Base-by-base conservation (phyloP, 2,113 vertebrate species). In the Crocuta crocuta region DNA sequence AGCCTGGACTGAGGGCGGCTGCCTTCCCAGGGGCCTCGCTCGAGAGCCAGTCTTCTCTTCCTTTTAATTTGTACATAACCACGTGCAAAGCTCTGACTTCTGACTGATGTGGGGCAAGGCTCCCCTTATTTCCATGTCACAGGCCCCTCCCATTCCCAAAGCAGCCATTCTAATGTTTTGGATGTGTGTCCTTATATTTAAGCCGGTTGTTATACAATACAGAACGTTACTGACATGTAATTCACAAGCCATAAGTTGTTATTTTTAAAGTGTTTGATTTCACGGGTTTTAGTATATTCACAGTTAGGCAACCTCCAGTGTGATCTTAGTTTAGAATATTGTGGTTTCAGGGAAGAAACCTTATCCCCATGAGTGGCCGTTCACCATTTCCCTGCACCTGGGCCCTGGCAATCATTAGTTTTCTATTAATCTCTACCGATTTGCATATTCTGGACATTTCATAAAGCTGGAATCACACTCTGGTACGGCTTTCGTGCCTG, bases 341-440 rank as follows among this genome's bases (percentile, higher is more conserved):
- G 26, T 91, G 7, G 4, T 63, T 82, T 89, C 55, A 11, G 10
- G 39, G 48, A 63, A 84, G 65, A 76, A 55, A 15, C 39, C 19
- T 28, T 4, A 15, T 48, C 12, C n/a, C 11, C n/a, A 5, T 35
- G 53, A 11, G 23, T 12, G 19, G 16, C 6, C 4, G 11, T 1
- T 23, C 10, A 3, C 55, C 33, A 0, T 10, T 66, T 6, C 15
- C 13, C 10, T 13, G 9, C 1, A 1, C 11, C 31, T 4, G 33
- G 21, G 5, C 48, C 24, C 81, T 35, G 11, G 28, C 31, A 74
- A 68, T 58, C 28, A 1, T 45, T 55, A 10, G 17, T 48, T 39
- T 73, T 68, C 39, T 68, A 55, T 65, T 28, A 1, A 5, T 48
- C 61, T 81, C 23, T 28, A 11, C 7, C 0, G 21, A 35, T 61